Evolutionary conservation across 2,888 invertebrate species (phyloP).

Genomic region (Oscheius onirici): DNA sequence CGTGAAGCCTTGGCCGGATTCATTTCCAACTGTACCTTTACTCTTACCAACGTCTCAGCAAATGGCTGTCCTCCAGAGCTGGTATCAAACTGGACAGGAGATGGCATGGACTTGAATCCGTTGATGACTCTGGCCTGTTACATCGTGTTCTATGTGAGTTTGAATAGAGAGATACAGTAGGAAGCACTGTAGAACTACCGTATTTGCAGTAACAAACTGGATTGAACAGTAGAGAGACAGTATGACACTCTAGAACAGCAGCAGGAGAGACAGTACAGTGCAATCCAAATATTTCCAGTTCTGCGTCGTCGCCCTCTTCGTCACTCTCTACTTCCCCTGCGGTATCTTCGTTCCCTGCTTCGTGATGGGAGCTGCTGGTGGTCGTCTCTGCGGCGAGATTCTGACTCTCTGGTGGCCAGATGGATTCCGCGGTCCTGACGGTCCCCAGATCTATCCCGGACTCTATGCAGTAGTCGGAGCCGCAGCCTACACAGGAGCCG

Average conservation of each 20-base stretch:
- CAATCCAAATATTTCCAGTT: no score
- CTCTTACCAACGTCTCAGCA: constrained; percentile 38
- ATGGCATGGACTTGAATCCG: constrained; percentile 34
- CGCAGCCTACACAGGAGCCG: constrained; percentile 89
- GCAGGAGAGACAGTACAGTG: no score
- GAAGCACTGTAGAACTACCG: not conserved
- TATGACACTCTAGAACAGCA: no score
- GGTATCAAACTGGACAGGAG: constrained; percentile 48
- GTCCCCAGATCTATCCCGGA: constrained; percentile 86
- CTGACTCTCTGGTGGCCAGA: constrained; percentile 92
- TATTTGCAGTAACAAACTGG: not conserved
- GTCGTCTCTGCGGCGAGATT: constrained; percentile 72
- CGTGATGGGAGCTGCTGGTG: constrained; percentile 76
- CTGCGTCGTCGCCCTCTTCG: constrained; percentile 56
- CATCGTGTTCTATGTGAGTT: constrained; percentile 44
- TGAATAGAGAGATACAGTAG: no score
- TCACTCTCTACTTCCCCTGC: constrained; percentile 55
- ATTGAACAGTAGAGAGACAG: not conserved
- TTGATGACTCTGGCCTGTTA: constrained; percentile 47
- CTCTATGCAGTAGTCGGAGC: constrained; percentile 94
- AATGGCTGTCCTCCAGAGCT: constrained; percentile 49
- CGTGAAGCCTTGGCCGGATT: constrained; percentile 59
- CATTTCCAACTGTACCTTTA: constrained; percentile 60
- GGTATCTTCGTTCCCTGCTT: constrained; percentile 97
- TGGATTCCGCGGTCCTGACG: constrained; percentile 83